phyloP scores from a whole-genome alignment of 1,140 invertebrate genomes.

The Ostrea denselamellosa region DNA sequence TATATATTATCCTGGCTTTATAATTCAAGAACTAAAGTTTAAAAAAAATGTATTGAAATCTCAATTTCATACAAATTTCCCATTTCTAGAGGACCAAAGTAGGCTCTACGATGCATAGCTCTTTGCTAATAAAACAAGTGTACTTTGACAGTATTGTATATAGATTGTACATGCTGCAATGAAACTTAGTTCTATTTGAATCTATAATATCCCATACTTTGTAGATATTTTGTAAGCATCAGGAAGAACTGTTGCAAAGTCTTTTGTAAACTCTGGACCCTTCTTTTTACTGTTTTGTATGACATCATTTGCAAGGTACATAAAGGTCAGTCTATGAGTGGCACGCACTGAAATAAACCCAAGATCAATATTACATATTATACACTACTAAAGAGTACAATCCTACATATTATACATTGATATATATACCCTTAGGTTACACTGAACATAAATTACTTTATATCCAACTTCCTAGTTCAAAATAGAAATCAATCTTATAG shows the following conservation, averaged over 20 bases:
- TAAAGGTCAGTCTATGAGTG: slow-evolving; percentile 92
- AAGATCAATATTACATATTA: background rate
- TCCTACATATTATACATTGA: no score
- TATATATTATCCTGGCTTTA: background rate
- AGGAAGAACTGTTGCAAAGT: slow-evolving; percentile 77
- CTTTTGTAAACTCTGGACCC: slow-evolving; percentile 94
- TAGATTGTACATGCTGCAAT: background rate
- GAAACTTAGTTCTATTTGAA: background rate
- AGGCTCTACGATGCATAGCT: background rate
- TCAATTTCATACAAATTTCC: background rate
- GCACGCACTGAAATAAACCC: slow-evolving; percentile 87
- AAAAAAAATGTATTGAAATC: background rate
- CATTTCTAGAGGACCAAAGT: background rate
- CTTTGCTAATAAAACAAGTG: background rate
- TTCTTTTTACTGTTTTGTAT: slow-evolving; percentile 97
- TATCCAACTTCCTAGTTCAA: no score
- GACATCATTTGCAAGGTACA: slow-evolving; percentile 99
- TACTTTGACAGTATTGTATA: no score
- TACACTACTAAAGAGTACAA: no score
- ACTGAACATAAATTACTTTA: no score
- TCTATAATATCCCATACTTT: slow-evolving; percentile 65
- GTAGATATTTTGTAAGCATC: slow-evolving; percentile 73
- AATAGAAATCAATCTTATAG: no score
- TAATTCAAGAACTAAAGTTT: background rate
- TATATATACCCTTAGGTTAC: no score